phyloP scores from a whole-genome alignment of 2,113 vertebrate species.

The Callithrix jacchus region DNA sequence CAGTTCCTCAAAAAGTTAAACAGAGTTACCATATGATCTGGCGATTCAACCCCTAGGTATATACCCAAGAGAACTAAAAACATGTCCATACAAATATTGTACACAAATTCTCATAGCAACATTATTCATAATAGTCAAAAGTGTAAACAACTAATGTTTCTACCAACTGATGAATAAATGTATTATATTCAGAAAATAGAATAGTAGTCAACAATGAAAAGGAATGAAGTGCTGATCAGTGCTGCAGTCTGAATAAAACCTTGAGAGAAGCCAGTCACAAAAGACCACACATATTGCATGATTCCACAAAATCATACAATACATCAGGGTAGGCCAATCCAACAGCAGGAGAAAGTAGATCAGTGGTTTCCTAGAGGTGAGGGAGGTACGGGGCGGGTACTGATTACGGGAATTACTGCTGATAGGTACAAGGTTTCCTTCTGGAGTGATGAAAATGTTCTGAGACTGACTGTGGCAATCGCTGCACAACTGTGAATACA shows the following conservation, averaged over 20 bases:
- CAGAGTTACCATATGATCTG: not conserved
- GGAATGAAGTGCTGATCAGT: not conserved
- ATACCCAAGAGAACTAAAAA: constrained; percentile 22
- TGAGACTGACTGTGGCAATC: not conserved
- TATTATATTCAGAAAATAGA: not conserved
- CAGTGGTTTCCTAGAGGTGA: not conserved
- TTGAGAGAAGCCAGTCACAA: not conserved
- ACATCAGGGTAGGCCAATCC: not conserved
- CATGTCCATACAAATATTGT: not conserved
- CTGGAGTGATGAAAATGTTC: not conserved
- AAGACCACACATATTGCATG: not conserved
- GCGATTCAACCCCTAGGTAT: not conserved
- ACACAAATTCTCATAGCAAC: not conserved
- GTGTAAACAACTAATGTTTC: not conserved
- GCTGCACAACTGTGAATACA: not conserved
- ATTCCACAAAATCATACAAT: not conserved
- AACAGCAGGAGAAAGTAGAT: not conserved
- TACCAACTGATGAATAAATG: not conserved
- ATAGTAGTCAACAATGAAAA: not conserved
- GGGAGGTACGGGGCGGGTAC: not conserved
- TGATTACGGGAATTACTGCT: not conserved
- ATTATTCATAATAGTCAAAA: not conserved
- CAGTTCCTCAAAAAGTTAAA: constrained; percentile 14
- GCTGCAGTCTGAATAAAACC: not conserved
- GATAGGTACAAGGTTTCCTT: not conserved